Evolutionary conservation across 2,113 vertebrate genomes (phyloP), one percentile per base, ranked within the genome.

Genomic region (Poeciliopsis turrubarensis): DNA sequence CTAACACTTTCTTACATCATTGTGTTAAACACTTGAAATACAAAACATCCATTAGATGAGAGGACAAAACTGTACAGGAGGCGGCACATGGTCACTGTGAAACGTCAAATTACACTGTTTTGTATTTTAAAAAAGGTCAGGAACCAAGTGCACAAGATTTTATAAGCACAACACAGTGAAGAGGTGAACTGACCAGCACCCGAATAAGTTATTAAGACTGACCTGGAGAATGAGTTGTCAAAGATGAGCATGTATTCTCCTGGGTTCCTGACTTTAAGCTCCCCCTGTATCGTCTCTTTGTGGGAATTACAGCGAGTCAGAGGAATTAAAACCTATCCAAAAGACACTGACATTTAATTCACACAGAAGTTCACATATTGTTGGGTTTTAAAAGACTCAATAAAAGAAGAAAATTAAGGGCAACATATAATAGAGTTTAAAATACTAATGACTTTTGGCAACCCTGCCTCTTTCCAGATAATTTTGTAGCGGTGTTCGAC

Each of bases 201-300:
- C 17, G 1, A 19, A 47, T 47, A 47, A 19, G 44, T 44, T 14
- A 47, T 4, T 19, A 19, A 47, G 6, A 81, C 90, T 83, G 75
- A 99, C 98, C 97, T 97, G 61, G 98, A 99, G 83, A 98, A 99
- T 2, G 97, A 97, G 91, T 99, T 99, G 94, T 99, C 97, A 60
- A 99, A 99, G 92, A 98, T 94, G 12, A 99, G 95, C 0, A 93
- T 93, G 92, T 98, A 99, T 83, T 96, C 92, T 84, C 98, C 98
- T 0, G 95, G 31, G 0, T 95, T 94, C 81, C 96, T 93, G 61
- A 95, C 96, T 86, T 97, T 99, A 73, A 99, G 92, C 75, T 98
- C 96, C 8, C 98, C 98, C 87, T 93, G 95, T 85, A 99, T 95
- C 4, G 88, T 96, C 89, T 98, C 96, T 88, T 96, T 97, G 87